These are phyloP conservation scores for Bagarius yarrelli DNA, from an alignment of 2,113 vertebrate species.

Conservation along the genomic window DNA sequence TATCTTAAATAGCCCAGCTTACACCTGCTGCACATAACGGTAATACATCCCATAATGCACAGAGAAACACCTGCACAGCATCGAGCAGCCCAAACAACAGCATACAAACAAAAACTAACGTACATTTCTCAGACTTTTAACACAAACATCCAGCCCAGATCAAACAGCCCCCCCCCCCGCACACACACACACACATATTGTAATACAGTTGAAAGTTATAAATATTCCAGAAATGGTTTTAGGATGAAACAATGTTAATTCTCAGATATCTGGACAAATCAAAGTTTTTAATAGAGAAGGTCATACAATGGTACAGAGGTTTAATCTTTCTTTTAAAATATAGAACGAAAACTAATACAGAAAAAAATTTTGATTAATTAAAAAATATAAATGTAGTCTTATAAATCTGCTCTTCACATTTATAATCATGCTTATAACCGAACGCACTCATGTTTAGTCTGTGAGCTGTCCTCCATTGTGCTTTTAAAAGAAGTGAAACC, in stretches of 20 bases:
- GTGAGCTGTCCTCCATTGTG: neutral
- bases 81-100: neutral
- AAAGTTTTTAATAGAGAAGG: neutral
- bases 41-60: neutral
- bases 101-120: neutral
- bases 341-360: neutral
- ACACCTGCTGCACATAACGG: neutral
- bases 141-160: neutral
- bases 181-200: neutral
- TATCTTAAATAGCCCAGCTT: neutral
- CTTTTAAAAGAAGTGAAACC: constrained; percentile 32
- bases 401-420: neutral
- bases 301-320: neutral
- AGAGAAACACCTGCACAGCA: neutral
- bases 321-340: constrained; percentile 1
- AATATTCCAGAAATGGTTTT: neutral
- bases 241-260: no score
- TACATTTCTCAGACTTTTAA: neutral
- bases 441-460: neutral
- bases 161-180: neutral
- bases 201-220: neutral
- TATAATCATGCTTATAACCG: neutral
- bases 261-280: neutral
- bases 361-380: constrained; percentile 4
- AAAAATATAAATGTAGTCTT: neutral